Base-by-base conservation (phyloP, 2,797 vertebrate species). In the Diceros bicornis region DNA sequence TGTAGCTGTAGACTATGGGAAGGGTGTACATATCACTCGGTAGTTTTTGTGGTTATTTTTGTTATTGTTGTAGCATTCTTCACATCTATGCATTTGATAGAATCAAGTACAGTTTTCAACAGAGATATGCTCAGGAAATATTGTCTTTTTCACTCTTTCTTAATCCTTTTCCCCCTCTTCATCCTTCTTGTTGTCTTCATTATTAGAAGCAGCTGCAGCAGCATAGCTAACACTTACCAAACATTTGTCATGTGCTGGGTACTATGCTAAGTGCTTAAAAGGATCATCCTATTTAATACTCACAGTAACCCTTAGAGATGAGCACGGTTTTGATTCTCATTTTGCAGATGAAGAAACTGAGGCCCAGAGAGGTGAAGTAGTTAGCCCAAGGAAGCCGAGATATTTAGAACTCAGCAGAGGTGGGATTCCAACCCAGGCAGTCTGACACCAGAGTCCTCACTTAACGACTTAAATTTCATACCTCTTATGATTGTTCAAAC, bases 301-400 rank as follows among this genome's bases (percentile, higher is more conserved):
- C 1, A 32, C n/a, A 44, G 0, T 69, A n/a, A 50, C 21, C 21
- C 21, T 78, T 11, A 66, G 27, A 57, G 20, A 21, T 62, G 55
- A 94, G 7, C 8, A 11, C 18, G 16, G 11, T 62, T 66, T 68
- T 34, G 34, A 85, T 50, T 71, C 64, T 94, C 25, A 79, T 16
- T 75, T 97, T 82, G 37, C 64, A 91, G 20, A 59, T 41, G 23
- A 79, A 91, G 82, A 91, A 95, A 96, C 68, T 75, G 79, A 85
- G 66, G 20, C 47, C 47, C 77, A 34, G 47, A 83, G 27, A 91
- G 41, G 2, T 78, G 23, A 91, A 55, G 6, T 84, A 59, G 59
- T 59, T 52, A 17, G 3, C 34, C 47, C 34, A 50, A 93, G 55
- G 61, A 79, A 66, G 13, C 41, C 14, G 13, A 72, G 7, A 47